These are phyloP conservation scores for Nanorana parkeri DNA, from an alignment of 2,113 vertebrate genomes.

Conservation along the genomic window DNA sequence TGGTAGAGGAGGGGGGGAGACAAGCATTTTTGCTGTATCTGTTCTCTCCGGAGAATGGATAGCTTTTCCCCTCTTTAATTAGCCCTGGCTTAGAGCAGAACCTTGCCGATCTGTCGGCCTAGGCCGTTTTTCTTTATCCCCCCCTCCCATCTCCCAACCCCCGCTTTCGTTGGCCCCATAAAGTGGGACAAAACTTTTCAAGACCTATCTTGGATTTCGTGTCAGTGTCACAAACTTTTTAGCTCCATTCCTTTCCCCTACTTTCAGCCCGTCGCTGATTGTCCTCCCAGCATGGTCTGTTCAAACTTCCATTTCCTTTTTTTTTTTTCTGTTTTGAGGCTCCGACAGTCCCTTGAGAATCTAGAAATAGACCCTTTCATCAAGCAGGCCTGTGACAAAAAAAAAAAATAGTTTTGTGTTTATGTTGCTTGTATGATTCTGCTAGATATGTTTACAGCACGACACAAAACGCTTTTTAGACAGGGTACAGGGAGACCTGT, in stretches of 20 bases:
- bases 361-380: slow-evolving; percentile 50
- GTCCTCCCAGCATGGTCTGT: neutral
- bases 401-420: neutral
- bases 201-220: neutral
- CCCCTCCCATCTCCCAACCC: neutral
- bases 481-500: too few species aligned
- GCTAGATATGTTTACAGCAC: too few species aligned
- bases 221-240: too few species aligned
- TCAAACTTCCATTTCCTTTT: slow-evolving; percentile 7
- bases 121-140: neutral
- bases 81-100: too few species aligned
- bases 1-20: neutral
- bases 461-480: too few species aligned
- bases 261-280: neutral
- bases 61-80: neutral
- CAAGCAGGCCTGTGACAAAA: neutral
- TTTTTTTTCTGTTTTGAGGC: slow-evolving; percentile 51
- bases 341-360: slow-evolving; percentile 20
- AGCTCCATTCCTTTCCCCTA: neutral
- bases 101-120: too few species aligned
- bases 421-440: neutral
- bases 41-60: neutral
- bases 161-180: neutral
- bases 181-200: neutral
- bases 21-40: neutral